Evolutionary conservation across 1,140 invertebrate species (phyloP), one percentile per base, ranked within the genome.

Genomic region (Papilio glaucus): DNA sequence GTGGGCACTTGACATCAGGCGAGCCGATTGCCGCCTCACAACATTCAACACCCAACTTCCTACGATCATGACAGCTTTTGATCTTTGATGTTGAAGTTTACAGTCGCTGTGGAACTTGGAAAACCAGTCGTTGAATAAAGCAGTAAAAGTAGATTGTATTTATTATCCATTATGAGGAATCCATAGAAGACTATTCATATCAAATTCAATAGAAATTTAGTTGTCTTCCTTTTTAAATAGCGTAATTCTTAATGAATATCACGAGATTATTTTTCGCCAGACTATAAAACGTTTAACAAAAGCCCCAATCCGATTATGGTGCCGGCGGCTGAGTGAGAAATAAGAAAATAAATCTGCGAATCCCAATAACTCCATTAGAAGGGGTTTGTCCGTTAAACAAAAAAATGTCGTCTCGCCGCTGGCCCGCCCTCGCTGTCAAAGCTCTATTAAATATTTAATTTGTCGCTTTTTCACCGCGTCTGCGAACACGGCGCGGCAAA

Each of bases 381-480:
- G 26, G 67, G 41, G 67, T 49, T 49, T 45, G 67, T 68, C 24
- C 38, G 39, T 49, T 33, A 15, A 37, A 69, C 26, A 69, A 69
- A 45, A 13, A 37, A 33, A 42, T 18, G 18, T 15, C 12, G 65
- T 45, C 41, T 49, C 67, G 42, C 41, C 63, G 45, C 6, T 41
- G 70, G 65, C 61, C 73, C 74, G 61, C 72, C 74, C 72, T 77
- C 69, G 75, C 76, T 72, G 74, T 77, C 74, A 72, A 71, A 77
- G 73, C 71, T 76, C 73, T 77, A 84, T 85, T 85, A 86, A 88
- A 88, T 88, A 88, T 85, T 88, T 86, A 85, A 88, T 88, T 78
- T 79, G 76, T 78, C 82, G 77, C 80, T 84, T 81, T 82, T 76
- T 74, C 76, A 73, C 73, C 70, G 76, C 75, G 78, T 75, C 77